Conservation (phyloP, 2,888 invertebrate species). For the Archips xylosteana region DNA sequence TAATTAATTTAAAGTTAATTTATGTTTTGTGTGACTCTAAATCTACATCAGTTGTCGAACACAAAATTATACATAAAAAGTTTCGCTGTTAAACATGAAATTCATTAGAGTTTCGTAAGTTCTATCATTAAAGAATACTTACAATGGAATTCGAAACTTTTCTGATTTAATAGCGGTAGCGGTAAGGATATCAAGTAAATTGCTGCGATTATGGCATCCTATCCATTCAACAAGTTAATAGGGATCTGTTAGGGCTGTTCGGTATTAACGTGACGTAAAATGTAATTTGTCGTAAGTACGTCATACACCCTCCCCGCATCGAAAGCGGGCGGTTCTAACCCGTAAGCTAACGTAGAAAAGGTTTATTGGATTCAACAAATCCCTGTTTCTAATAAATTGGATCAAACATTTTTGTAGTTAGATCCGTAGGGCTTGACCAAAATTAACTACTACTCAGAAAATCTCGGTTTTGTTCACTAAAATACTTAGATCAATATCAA, state of each 20-base stretch:
- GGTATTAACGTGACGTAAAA: conserved; percentile 11
- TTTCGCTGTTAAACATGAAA: not conserved
- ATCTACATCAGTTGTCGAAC: not conserved
- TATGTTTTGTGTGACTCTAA: too few species aligned
- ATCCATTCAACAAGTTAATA: conserved; percentile 36
- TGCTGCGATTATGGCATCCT: conserved; percentile 23
- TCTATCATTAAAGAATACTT: conserved; percentile 11
- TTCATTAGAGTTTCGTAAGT: conserved; percentile 8
- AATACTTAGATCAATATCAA: too few species aligned
- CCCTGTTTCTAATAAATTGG: not conserved
- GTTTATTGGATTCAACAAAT: not conserved
- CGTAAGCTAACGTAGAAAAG: not conserved
- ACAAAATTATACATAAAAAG: not conserved
- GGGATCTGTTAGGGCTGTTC: conserved; percentile 13
- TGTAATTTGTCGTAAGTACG: conserved; percentile 21
- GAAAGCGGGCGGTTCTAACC: not conserved
- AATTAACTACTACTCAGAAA: not conserved
- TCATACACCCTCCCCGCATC: not conserved
- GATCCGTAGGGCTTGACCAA: not conserved
- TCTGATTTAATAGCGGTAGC: conserved; percentile 25
- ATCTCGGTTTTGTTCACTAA: too few species aligned
- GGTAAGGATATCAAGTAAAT: conserved; percentile 29
- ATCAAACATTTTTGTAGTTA: not conserved
- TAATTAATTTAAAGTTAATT: too few species aligned
- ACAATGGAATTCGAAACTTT: conserved; percentile 13